Conservation (phyloP, 2,113 vertebrate species). For the Megaceryle maxima region DNA sequence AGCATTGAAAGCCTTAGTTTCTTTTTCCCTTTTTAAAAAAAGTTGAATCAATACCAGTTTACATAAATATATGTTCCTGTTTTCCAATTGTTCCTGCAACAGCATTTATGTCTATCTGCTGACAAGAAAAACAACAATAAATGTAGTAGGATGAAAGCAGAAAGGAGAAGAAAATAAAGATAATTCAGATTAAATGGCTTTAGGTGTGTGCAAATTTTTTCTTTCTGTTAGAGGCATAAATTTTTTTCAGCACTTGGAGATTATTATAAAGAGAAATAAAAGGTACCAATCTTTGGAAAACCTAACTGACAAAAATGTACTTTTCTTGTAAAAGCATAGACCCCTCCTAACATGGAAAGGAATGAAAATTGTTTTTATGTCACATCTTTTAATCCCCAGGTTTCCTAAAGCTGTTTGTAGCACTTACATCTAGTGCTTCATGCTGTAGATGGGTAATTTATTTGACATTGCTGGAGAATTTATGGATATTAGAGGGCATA, state of each 20-base stretch:
- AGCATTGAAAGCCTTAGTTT: conserved; percentile 43
- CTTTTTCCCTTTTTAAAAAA: not conserved
- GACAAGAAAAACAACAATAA: conserved; percentile 37
- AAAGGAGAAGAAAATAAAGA: conserved; percentile 40
- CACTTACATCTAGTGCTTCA: not conserved
- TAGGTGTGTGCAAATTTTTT: not conserved
- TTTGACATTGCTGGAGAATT: not conserved
- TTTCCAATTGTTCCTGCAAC: conserved; percentile 67
- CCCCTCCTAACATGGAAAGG: not conserved
- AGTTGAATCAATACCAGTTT: conserved; percentile 75
- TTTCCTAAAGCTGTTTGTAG: not conserved
- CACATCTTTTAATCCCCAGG: not conserved
- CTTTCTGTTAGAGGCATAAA: not conserved
- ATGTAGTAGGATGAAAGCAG: conserved; percentile 9
- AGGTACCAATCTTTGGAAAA: not conserved
- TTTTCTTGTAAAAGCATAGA: not conserved
- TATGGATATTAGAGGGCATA: not conserved
- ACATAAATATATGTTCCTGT: conserved; percentile 74
- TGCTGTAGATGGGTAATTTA: not conserved
- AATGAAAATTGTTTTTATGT: not conserved
- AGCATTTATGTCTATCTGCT: conserved; percentile 25
- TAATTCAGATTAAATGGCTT: conserved; percentile 30
- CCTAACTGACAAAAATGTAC: not conserved
- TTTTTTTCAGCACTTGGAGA: not conserved
- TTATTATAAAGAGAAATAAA: conserved; percentile 23